Base-by-base conservation (phyloP, 2,888 invertebrate species). In the Carpatolechia fugitivella region DNA sequence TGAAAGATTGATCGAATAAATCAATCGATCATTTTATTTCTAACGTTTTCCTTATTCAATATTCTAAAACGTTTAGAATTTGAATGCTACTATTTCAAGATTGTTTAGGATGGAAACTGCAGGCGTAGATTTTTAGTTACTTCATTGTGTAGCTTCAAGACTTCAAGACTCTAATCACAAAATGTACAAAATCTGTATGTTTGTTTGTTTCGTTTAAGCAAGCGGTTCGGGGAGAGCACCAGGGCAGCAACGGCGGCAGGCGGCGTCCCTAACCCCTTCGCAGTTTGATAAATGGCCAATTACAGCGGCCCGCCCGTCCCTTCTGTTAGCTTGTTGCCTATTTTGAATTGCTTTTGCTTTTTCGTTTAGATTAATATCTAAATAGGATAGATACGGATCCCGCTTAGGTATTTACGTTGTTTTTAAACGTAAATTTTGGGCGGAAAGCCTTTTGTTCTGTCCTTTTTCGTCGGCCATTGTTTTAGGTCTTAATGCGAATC, bases 241-340 rank as follows among this genome's bases (percentile, higher is more conserved):
- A 81, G 80, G 79, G 78, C 78, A 72, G 80, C 80, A 79, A 82
- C 75, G 70, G 69, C 78, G 73, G 73, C 77, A 73, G 77, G 76
- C 76, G 72, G 79, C 79, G 79, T 76, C 82, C 84, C 88, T 88
- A 88, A 90, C 90, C 91, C 91, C 90, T 90, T 88, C 88, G 80
- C 86, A 78, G 85, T 90, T 90, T 91, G 91, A 91, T 91, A 90
- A 90, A 91, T 90, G 91, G 91, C 90, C 91, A 91, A 91, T 91
- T 91, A 91, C 90, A 81, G 78, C 76, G 74, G 78, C 82, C 84
- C 79, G 80, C 80, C 78, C 84, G 84, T 83, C 88, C 88, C 88
- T 85, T 84, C 86, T 87, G 88, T 85, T 89, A 88, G 89, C 89
- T 90, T 89, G 89, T 90, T 87, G 89, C 89, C 90, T 88, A 89